Percentiles rank a stretch among this genome's conserved stretches.
These are phyloP conservation scores for Batillaria attramentaria DNA, from an alignment of 1,140 invertebrate species.

Conservation along the genomic window DNA sequence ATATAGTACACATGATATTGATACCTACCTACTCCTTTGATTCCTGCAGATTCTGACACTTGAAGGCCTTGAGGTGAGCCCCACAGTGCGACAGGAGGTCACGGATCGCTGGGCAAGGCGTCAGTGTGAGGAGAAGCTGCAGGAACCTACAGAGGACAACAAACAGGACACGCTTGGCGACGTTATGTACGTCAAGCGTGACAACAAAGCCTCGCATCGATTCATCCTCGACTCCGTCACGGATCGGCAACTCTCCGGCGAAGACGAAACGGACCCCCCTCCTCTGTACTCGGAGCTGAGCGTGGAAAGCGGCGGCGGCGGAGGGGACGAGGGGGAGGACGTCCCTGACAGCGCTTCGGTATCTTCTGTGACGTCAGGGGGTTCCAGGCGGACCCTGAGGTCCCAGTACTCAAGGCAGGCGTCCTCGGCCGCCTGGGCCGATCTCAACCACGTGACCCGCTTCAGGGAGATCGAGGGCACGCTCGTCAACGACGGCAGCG, in stretches of 20 bases:
- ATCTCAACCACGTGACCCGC: slow-evolving; percentile 28
- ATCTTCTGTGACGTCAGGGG: not conserved
- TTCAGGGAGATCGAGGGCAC: slow-evolving; percentile 27
- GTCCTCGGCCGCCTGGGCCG: slow-evolving; percentile 17
- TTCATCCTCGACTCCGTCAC: slow-evolving; percentile 29
- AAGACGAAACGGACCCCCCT: not conserved
- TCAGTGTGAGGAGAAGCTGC: slow-evolving; percentile 27
- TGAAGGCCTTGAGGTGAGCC: slow-evolving; percentile 29
- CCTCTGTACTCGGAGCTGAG: slow-evolving; percentile 19
- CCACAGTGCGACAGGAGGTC: slow-evolving; percentile 31
- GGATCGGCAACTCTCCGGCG: not conserved
- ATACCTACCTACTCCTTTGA: no score
- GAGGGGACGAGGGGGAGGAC: not conserved
- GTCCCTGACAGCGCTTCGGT: slow-evolving; percentile 13
- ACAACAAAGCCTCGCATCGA: slow-evolving; percentile 28
- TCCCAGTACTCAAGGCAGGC: slow-evolving; percentile 17
- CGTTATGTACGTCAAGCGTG: slow-evolving; percentile 39
- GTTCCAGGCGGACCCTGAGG: not conserved
- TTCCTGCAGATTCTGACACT: slow-evolving; percentile 39
- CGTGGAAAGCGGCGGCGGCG: not conserved
- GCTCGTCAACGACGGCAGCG: slow-evolving; percentile 21
- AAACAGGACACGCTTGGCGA: slow-evolving; percentile 38
- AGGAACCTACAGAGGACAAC: slow-evolving; percentile 26
- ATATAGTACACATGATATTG: not conserved
- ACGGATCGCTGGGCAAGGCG: slow-evolving; percentile 32